Conservation (phyloP, 2,797 vertebrate species). For the Chaetophractus vellerosus region DNA sequence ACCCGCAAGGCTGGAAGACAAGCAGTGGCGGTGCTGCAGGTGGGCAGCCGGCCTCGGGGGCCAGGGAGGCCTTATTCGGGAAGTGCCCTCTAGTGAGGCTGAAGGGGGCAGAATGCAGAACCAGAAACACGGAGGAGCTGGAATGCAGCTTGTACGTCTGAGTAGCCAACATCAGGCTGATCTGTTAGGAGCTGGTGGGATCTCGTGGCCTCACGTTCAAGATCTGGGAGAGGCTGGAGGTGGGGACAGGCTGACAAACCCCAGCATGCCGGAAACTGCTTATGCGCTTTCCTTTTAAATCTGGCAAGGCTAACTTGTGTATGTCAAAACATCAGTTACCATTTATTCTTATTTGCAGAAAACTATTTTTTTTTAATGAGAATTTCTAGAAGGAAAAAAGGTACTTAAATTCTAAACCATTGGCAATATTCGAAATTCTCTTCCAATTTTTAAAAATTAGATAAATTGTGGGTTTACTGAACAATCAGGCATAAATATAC, state of each 20-base stretch:
- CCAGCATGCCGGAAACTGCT: background rate
- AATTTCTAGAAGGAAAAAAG: conserved; percentile 29
- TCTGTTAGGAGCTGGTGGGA: background rate
- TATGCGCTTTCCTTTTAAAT: background rate
- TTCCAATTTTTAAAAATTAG: background rate
- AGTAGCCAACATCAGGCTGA: background rate
- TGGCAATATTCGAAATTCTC: conserved; percentile 31
- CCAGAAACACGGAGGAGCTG: background rate
- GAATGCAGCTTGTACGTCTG: background rate
- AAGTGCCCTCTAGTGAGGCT: background rate
- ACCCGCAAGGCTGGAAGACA: background rate
- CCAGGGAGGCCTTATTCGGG: background rate
- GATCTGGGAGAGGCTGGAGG: background rate
- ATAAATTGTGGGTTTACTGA: too few relatives aligned
- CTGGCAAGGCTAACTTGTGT: background rate
- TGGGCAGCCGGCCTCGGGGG: background rate
- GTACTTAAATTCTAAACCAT: background rate
- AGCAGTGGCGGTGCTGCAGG: background rate
- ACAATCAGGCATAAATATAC: too few relatives aligned
- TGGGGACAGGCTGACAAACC: background rate
- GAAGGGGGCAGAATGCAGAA: background rate
- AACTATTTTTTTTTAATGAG: background rate
- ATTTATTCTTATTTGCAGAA: conserved; percentile 21
- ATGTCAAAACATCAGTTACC: background rate
- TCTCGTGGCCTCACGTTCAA: background rate